Percentiles rank a stretch among this genome's conserved stretches.
Conservation (phyloP, 2,888 invertebrate genomes). For the Toxonevra muliebris region DNA sequence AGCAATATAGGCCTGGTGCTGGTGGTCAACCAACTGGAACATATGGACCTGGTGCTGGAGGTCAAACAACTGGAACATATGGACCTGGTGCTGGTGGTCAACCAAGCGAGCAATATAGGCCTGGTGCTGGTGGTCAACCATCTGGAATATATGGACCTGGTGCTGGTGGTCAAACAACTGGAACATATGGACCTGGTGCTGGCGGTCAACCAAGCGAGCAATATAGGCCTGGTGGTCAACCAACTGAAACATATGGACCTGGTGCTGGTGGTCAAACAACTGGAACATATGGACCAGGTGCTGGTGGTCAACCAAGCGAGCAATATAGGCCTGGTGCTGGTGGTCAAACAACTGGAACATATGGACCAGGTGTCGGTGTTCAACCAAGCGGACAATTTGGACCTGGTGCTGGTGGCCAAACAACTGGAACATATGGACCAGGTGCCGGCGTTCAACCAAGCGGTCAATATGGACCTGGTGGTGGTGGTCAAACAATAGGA, state of each 20-base stretch:
- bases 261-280: conserved; percentile 14
- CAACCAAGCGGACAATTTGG: conserved; percentile 30
- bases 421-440: conserved; percentile 16
- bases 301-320: conserved; percentile 28
- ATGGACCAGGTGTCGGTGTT: conserved; percentile 30
- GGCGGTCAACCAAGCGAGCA: conserved; percentile 24
- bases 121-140: conserved; percentile 31
- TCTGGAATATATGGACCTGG: conserved; percentile 24
- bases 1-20: conserved; percentile 3
- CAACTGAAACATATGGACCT: conserved; percentile 12
- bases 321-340: conserved; percentile 21
- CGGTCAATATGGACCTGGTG: conserved; percentile 12
- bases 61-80: conserved; percentile 24
- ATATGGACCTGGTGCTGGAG: conserved; percentile 26
- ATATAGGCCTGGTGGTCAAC: conserved; percentile 23
- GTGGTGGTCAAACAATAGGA: conserved; percentile 19
- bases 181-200: conserved; percentile 19
- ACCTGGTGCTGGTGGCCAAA: conserved; percentile 21
- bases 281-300: conserved; percentile 4
- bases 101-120: conserved; percentile 22
- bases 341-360: conserved; percentile 26
- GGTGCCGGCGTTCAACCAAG: conserved; percentile 34
- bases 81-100: conserved; percentile 19
- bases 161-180: conserved; percentile 21
- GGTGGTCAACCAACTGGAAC: conserved; percentile 8